Conservation (phyloP, 2,113 vertebrate genomes). For the Salvelinus namaycush region DNA sequence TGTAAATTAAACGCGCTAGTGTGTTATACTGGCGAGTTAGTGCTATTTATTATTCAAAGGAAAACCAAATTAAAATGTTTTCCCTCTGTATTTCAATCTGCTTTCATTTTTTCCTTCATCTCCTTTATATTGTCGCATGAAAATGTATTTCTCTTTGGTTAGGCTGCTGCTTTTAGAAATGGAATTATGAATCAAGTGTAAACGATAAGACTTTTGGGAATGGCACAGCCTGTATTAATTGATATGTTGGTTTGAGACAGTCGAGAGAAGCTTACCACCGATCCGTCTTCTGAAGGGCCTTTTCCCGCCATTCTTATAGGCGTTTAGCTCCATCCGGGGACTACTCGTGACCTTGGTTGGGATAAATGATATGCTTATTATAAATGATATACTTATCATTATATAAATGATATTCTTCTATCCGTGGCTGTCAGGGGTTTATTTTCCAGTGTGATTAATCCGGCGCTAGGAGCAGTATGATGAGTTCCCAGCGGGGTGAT, state of each 20-base stretch:
- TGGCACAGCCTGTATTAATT: not conserved
- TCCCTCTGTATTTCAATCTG: conserved; percentile 56
- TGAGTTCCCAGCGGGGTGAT: conserved; percentile 88
- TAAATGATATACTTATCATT: no score
- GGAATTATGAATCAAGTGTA: not conserved
- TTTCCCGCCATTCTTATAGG: conserved; percentile 33
- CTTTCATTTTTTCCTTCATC: conserved; percentile 52
- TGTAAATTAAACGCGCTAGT: conserved; percentile 94
- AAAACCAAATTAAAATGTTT: conserved; percentile 72
- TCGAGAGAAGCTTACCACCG: not conserved
- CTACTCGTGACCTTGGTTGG: conserved; percentile 88
- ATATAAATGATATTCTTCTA: conserved; percentile 73
- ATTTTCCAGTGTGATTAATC: conserved; percentile 95
- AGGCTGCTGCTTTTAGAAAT: not conserved
- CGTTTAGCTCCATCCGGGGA: conserved; percentile 70
- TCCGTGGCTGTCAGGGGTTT: conserved; percentile 81
- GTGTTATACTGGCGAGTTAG: conserved; percentile 69
- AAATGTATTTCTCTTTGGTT: not conserved
- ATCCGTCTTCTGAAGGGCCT: not conserved
- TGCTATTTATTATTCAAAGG: conserved; percentile 71
- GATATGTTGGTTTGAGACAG: not conserved
- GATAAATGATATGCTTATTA: conserved; percentile 84
- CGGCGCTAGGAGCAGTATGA: conserved; percentile 82
- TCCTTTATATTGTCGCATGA: not conserved
- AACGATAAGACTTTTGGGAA: not conserved